These are phyloP conservation scores for Semnornis frantzii DNA, from an alignment of 2,113 vertebrate genomes.

Conservation along the genomic window DNA sequence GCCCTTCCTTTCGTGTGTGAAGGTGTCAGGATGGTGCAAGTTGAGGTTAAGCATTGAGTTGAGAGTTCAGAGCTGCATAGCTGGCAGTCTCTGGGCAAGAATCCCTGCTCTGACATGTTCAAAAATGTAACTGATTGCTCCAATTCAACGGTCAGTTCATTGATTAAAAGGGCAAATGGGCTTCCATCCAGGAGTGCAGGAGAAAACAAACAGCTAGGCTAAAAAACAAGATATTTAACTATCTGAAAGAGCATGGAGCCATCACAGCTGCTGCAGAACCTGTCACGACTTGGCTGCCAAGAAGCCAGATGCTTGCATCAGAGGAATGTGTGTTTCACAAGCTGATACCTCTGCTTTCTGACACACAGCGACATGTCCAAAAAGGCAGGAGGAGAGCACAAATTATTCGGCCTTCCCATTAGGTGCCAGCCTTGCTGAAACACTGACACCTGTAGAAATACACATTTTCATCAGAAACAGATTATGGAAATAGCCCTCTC, in stretches of 20 bases:
- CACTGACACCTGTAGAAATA: constrained; percentile 6
- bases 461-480: not conserved
- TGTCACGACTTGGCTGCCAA: constrained; percentile 71
- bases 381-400: not conserved
- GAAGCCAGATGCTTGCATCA: constrained; percentile 64
- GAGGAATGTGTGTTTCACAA: constrained; percentile 68
- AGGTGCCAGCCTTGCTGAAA: not conserved
- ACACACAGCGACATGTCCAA: not conserved
- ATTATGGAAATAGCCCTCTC: not conserved
- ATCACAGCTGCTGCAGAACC: constrained; percentile 71
- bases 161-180: constrained; percentile 59
- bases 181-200: constrained; percentile 44
- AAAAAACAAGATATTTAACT: constrained; percentile 67
- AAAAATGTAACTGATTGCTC: constrained; percentile 35
- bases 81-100: not conserved
- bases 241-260: constrained; percentile 61
- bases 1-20: not conserved
- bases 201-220: constrained; percentile 50
- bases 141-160: constrained; percentile 27
- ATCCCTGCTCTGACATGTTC: constrained; percentile 21
- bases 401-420: not conserved
- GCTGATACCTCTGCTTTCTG: constrained; percentile 34
- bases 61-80: not conserved
- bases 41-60: not conserved
- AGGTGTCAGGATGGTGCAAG: not conserved